Evolutionary conservation across 2,888 invertebrate species (phyloP), one percentile per base, ranked within the genome.

Genomic region (Eugnorisma glareosa): DNA sequence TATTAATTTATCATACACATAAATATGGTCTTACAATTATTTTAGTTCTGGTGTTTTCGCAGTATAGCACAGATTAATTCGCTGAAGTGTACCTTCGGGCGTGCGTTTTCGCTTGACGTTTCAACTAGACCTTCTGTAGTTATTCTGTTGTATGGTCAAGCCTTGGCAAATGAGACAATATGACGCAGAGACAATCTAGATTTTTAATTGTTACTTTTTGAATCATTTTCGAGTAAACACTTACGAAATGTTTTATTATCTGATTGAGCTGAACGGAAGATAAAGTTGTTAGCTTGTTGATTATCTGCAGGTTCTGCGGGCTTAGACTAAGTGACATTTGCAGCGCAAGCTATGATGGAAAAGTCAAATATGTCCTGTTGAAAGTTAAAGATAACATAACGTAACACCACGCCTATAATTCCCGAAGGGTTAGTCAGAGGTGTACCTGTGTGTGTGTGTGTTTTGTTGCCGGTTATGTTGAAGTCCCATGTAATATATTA

Each of bases 181-280:
- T 51, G 61, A 73, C 74, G 21, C 40, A 35, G n/a, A 51, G n/a
- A 63, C 63, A 73, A 45, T 81, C 63, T 73, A 64, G n/a, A 73
- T 74, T 77, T 59, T 45, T 81, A 73, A 73, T 81, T 63, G 24
- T 28, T 63, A 51, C 15, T 45, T 43, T 81, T 63, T 45, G 13
- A 45, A 31, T 71, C 0, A n/a, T n/a, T 59, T 68, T 57, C 45
- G 37, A 59, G 78, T 59, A 45, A 79, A 37, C 21, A 37, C 21
- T 37, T 18, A 24, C 43, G 2, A 57, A 35, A 1, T 11, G 2
- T 35, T 31, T 61, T 43, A 2, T 21, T 31, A 15, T 48, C 24
- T 40, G 18, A 48, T 63, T 31, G 1, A 15, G 7, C 15, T 63
- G 18, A n/a, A n/a, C 31, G 40, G 48, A 75, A 77, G n/a, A 21